These are phyloP conservation scores for Spheniscus humboldti DNA, from an alignment of 2,797 vertebrate species.

Conservation along the genomic window DNA sequence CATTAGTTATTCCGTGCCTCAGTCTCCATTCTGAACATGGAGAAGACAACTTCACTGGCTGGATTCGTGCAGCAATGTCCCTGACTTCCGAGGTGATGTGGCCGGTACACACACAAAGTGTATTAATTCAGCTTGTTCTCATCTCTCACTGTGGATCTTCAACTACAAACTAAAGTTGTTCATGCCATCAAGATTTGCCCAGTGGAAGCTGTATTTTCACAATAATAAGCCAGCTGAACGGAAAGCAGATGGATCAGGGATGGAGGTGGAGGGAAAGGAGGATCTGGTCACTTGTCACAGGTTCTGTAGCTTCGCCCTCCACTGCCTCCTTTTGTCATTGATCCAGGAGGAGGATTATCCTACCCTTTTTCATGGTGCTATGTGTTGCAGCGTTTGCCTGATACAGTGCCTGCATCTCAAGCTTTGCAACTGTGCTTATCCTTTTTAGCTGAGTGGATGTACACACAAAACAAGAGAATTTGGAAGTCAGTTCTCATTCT, in stretches of 20 bases:
- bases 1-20: background rate
- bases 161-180: background rate
- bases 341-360: background rate
- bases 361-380: background rate
- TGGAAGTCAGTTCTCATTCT: background rate
- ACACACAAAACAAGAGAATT: background rate
- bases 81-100: background rate
- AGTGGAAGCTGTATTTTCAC: background rate
- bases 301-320: background rate
- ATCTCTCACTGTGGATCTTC: background rate
- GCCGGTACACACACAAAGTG: fast-evolving
- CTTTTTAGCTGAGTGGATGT: background rate
- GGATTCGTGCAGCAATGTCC: background rate
- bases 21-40: background rate
- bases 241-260: background rate
- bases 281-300: background rate
- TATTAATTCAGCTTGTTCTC: background rate
- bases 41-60: background rate
- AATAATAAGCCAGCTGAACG: background rate
- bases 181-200: background rate
- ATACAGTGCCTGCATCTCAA: background rate
- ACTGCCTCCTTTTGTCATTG: background rate
- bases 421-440: background rate
- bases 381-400: background rate
- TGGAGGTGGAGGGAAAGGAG: background rate